Conservation (phyloP, 2,888 invertebrate genomes). For the Tetragonula carbonaria region DNA sequence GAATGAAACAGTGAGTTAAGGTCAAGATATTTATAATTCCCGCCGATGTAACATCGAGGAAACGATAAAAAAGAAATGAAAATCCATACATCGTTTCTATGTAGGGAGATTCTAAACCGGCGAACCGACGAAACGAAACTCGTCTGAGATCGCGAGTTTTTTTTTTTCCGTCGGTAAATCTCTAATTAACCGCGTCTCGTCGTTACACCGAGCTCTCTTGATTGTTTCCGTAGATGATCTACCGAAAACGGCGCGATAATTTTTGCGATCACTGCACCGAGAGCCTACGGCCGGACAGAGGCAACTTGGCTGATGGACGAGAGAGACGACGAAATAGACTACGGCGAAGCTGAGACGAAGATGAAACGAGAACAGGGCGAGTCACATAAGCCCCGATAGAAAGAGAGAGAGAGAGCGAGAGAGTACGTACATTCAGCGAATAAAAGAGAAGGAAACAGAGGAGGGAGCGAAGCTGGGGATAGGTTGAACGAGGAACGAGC, state of each 20-base stretch:
- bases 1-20: slow-evolving; percentile 19
- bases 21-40: slow-evolving; percentile 17
- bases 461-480: background rate
- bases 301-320: slow-evolving; percentile 26
- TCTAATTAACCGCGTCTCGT: slow-evolving; percentile 51
- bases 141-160: background rate
- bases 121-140: background rate
- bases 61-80: background rate
- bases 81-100: background rate
- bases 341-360: background rate
- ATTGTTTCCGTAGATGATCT: slow-evolving; percentile 63
- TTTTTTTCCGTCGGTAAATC: slow-evolving; percentile 19
- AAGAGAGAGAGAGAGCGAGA: background rate
- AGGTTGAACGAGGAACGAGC: slow-evolving; percentile 7
- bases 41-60: background rate
- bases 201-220: slow-evolving; percentile 2
- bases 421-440: background rate
- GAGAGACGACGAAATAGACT: slow-evolving; percentile 12
- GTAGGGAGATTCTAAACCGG: background rate
- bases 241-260: slow-evolving; percentile 67
- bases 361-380: slow-evolving; percentile 1
- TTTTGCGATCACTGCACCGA: slow-evolving; percentile 69
- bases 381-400: background rate
- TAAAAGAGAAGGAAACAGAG: slow-evolving; percentile 8
- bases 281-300: slow-evolving; percentile 47